phyloP scores from a whole-genome alignment of 2,888 invertebrate genomes.

The Ormia ochracea region DNA sequence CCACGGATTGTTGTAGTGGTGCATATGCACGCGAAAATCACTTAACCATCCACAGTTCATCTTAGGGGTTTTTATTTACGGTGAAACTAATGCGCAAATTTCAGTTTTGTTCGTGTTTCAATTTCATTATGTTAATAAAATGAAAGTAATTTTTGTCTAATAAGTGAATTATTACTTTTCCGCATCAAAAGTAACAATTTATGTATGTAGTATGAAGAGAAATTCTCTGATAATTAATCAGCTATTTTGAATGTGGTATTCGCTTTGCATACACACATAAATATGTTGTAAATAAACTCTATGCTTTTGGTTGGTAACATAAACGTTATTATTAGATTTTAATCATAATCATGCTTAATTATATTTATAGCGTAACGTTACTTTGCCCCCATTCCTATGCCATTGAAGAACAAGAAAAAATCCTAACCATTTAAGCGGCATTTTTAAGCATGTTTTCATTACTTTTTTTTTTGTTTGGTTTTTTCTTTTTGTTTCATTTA shows the following conservation, averaged over 20 bases:
- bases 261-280: no score
- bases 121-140: background rate
- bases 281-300: no score
- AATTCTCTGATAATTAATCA: background rate
- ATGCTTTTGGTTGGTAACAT: background rate
- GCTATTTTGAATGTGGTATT: no score
- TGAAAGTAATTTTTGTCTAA: background rate
- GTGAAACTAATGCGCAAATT: slow-evolving; percentile 23
- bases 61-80: background rate
- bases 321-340: background rate
- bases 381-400: background rate
- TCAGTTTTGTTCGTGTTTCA: background rate
- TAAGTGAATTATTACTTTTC: background rate
- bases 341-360: background rate
- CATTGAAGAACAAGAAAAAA: background rate
- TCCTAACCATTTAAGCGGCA: slow-evolving; percentile 35
- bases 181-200: no score
- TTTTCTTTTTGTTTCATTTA: background rate
- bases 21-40: background rate
- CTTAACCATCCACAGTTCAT: background rate
- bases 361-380: slow-evolving; percentile 19
- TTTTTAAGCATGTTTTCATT: slow-evolving; percentile 4
- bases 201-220: no score
- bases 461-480: slow-evolving; percentile 20
- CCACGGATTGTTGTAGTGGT: no score